Evolutionary conservation across 1,140 invertebrate genomes (phyloP).

Genomic region (Dreissena polymorpha): DNA sequence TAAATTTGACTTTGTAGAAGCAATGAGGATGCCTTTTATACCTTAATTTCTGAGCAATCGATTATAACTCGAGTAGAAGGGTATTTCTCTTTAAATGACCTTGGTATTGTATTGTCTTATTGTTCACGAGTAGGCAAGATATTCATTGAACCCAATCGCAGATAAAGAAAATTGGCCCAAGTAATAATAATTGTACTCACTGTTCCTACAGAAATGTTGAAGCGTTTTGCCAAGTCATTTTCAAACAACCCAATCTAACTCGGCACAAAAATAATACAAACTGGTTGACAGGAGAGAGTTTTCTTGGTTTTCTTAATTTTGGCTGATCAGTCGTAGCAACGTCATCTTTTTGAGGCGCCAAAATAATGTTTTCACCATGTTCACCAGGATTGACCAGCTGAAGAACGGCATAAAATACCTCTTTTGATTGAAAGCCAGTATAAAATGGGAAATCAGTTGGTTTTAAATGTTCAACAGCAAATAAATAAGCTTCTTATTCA

Average conservation of each 20-base stretch:
- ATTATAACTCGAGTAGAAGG: slow-evolving; percentile 49
- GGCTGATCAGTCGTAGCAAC: neutral
- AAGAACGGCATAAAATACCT: slow-evolving; percentile 27
- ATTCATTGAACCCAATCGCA: slow-evolving; percentile 26
- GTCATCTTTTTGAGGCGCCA: slow-evolving; percentile 15
- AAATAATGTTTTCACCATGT: slow-evolving; percentile 19
- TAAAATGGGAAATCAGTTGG: slow-evolving; percentile 20
- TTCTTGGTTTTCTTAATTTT: neutral
- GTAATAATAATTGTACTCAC: slow-evolving; percentile 24
- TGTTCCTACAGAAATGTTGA: slow-evolving; percentile 22
- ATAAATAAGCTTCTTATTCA: slow-evolving; percentile 2
- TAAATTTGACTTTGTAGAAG: slow-evolving; percentile 17
- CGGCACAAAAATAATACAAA: slow-evolving; percentile 25
- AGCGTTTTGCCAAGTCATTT: slow-evolving; percentile 19
- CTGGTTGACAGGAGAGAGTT: slow-evolving; percentile 31
- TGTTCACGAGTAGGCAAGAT: slow-evolving; percentile 31
- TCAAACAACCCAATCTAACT: slow-evolving; percentile 30
- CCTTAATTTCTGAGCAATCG: slow-evolving; percentile 51
- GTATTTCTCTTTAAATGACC: slow-evolving; percentile 23
- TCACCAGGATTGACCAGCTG: slow-evolving; percentile 24
- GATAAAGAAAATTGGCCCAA: slow-evolving; percentile 33
- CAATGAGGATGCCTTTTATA: slow-evolving; percentile 39
- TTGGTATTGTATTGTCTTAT: slow-evolving; percentile 7
- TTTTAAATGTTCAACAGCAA: slow-evolving; percentile 8
- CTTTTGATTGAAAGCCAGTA: slow-evolving; percentile 27